Percentiles rank a stretch among this genome's conserved stretches.
Evolutionary conservation across 2,888 invertebrate species (phyloP).

Genomic region (Drosophila austrosaltans): DNA sequence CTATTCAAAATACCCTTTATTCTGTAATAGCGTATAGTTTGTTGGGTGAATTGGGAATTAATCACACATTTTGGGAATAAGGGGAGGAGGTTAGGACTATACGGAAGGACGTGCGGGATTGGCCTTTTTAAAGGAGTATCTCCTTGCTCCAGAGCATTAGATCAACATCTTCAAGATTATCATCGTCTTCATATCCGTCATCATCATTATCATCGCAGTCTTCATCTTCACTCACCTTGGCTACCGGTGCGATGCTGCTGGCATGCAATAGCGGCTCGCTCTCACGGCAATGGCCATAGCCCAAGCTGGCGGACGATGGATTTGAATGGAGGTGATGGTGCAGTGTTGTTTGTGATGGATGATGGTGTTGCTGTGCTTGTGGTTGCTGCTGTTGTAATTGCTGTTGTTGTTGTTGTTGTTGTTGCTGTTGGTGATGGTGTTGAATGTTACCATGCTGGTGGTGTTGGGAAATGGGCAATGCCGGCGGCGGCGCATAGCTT

Average conservation of each 20-base stretch:
- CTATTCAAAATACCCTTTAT: too few relatives aligned
- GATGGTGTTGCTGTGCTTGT: conserved; percentile 47
- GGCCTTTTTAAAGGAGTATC: conserved; percentile 67
- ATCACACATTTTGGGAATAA: not conserved
- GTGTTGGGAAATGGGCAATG: conserved; percentile 55
- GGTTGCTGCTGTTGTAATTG: conserved; percentile 54
- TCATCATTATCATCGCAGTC: conserved; percentile 4
- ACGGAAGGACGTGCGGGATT: not conserved
- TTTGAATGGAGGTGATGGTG: conserved; percentile 63
- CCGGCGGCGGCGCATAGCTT: conserved; percentile 60
- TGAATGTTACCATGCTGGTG: conserved; percentile 56
- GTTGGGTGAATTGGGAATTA: not conserved
- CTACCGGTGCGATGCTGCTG: conserved; percentile 81
- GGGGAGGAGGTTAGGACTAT: not conserved
- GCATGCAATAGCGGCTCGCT: conserved; percentile 84
- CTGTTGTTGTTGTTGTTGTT: conserved; percentile 45
- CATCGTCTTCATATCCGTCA: not conserved
- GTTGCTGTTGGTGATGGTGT: conserved; percentile 39
- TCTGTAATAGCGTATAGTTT: too few relatives aligned
- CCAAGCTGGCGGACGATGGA: conserved; percentile 72
- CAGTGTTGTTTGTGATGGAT: conserved; percentile 35
- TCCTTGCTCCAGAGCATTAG: conserved; percentile 73
- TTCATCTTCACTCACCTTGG: conserved; percentile 82
- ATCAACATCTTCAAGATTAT: conserved; percentile 57
- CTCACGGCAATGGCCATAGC: conserved; percentile 83